These are phyloP conservation scores for Hylaeus volcanicus DNA, from an alignment of 1,140 invertebrate genomes.

Conservation along the genomic window DNA sequence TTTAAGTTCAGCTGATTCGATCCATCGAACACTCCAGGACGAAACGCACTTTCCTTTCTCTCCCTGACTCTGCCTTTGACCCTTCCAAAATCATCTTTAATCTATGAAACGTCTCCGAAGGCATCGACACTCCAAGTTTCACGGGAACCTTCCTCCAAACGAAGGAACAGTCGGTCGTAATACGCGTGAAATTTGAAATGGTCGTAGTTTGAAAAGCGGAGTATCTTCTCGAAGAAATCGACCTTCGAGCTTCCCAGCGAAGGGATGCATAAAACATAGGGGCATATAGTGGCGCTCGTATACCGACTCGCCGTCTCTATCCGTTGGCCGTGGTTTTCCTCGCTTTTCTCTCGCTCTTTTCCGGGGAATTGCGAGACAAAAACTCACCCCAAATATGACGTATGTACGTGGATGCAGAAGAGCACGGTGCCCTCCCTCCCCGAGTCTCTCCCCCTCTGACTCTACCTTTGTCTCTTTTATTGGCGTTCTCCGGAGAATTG, in stretches of 20 bases:
- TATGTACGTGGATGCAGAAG: constrained; percentile 61
- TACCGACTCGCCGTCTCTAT: constrained; percentile 15
- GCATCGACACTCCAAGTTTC: no score
- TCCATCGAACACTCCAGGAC: no score
- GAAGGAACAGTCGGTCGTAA: background rate
- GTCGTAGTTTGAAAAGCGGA: background rate
- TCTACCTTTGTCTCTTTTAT: constrained; percentile 63
- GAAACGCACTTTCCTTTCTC: no score
- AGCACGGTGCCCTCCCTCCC: constrained; percentile 36
- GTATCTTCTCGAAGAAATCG: constrained; percentile 44
- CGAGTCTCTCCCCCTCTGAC: constrained; percentile 28
- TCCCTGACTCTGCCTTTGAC: no score
- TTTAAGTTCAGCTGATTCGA: background rate
- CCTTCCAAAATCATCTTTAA: no score
- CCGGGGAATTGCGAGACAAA: constrained; percentile 50
- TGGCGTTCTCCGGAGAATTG: constrained; percentile 68
- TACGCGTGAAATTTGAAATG: constrained; percentile 28
- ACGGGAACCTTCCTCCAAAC: no score
- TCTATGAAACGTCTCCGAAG: no score
- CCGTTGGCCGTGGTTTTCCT: no score
- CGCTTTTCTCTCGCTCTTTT: constrained; percentile 16
- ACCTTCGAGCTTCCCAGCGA: constrained; percentile 37
- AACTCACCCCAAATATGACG: constrained; percentile 65
- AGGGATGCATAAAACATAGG: constrained; percentile 65
- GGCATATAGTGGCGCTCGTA: constrained; percentile 44